Conservation (phyloP, 2,888 invertebrate species). For the Rhaphigaster nebulosa region DNA sequence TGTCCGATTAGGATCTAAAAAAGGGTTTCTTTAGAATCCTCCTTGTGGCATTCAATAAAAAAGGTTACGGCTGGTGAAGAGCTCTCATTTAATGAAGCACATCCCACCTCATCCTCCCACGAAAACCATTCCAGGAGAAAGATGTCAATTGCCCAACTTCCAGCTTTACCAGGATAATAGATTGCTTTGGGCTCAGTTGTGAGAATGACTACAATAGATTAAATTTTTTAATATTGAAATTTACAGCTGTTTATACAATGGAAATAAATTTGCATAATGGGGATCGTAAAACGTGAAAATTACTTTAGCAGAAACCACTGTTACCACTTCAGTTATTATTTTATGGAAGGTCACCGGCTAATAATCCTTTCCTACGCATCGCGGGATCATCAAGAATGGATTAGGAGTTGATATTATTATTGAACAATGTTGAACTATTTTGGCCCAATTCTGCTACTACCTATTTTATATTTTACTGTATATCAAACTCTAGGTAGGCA, state of each 20-base stretch:
- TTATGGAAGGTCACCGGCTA: not conserved
- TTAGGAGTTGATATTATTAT: too few relatives aligned
- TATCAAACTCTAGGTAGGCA: too few relatives aligned
- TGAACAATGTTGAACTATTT: too few relatives aligned
- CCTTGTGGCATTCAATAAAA: not conserved
- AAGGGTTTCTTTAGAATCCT: not conserved
- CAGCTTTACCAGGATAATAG: not conserved
- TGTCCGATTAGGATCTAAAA: not conserved
- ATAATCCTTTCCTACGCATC: too few relatives aligned
- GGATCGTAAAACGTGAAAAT: not conserved
- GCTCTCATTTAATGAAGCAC: not conserved
- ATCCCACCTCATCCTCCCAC: constrained; percentile 16
- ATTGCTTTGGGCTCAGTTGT: not conserved
- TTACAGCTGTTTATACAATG: not conserved
- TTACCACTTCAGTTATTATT: not conserved
- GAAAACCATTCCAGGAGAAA: not conserved
- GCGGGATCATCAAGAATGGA: too few relatives aligned
- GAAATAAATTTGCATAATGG: not conserved
- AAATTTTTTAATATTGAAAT: not conserved
- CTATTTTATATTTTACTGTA: too few relatives aligned
- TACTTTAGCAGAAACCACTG: not conserved
- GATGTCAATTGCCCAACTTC: constrained; percentile 14
- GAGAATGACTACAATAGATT: not conserved
- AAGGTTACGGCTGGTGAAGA: not conserved
- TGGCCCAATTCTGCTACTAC: too few relatives aligned